Evolutionary conservation across 2,797 vertebrate genomes (phyloP), one percentile per base, ranked within the genome.

Genomic region (Lateolabrax maculatus): DNA sequence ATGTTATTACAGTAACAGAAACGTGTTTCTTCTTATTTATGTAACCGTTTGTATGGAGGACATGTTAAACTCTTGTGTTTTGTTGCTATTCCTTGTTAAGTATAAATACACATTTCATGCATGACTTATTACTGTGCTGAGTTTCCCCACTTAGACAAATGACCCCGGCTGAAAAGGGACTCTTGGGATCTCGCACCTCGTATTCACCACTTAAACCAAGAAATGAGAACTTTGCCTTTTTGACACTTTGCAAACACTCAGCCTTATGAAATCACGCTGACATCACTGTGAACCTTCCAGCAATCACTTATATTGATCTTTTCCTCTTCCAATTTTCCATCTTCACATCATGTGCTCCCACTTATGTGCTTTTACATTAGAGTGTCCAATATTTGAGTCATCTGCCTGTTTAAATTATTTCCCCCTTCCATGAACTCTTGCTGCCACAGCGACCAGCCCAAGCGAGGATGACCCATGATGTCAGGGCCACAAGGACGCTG

Each of bases 101-200:
- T 64, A 67, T 70, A 79, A 80, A 79, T 69, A 77, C 65, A 82
- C 70, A 76, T 78, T 79, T 85, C 82, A 80, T 68, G 61, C 39
- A 62, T 90, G 90, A 89, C 80, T 87, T 86, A 92, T 91, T 85
- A 67, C 68, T 56, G 44, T 77, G 75, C 66, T 85, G 79, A 85
- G 55, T 84, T 85, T 84, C 65, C 62, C 39, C 64, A 77, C 88
- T 84, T 80, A 78, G 75, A 92, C 77, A 81, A 89, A 93, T 82
- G 69, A 61, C 57, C 76, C 23, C 6, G 9, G 37, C 53, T 81
- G 66, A 79, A 89, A 87, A 55, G 58, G 31, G 34, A 31, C 90
- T 58, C 85, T 2, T 1, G 90, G 85, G 89, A 87, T 77, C 64
- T 81, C 1, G 9, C 75, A 83, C 84, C 64, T 86, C 77, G 58